Evolutionary conservation across 2,113 vertebrate species (phyloP).

Genomic region (Phalacrocorax pelagicus): DNA sequence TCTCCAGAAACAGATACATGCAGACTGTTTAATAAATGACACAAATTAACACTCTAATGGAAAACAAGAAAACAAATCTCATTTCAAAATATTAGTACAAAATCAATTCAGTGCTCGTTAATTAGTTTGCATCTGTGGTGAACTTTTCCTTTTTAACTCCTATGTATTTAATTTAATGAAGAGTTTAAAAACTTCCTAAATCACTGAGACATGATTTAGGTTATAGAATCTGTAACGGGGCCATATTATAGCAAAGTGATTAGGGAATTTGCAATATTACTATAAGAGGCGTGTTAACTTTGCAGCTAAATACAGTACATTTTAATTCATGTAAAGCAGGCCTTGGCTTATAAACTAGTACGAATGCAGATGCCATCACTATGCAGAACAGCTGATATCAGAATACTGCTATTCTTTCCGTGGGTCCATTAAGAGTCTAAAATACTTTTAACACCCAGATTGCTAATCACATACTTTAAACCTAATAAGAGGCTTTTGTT

Average conservation of each 20-base stretch:
- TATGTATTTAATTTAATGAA: neutral
- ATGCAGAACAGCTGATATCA: neutral
- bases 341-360: neutral
- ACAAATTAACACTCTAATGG: neutral
- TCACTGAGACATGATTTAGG: neutral
- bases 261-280: neutral
- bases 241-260: neutral
- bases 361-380: neutral
- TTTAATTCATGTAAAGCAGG: neutral
- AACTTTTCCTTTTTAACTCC: neutral
- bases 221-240: neutral
- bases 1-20: neutral
- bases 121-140: neutral
- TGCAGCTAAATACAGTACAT: neutral
- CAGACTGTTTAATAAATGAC: constrained; percentile 11
- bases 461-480: neutral
- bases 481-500: neutral
- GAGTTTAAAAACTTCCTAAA: neutral
- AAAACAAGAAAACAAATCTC: constrained; percentile 46
- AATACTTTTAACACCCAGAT: constrained; percentile 25
- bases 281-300: neutral
- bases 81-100: constrained; percentile 11
- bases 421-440: constrained; percentile 26
- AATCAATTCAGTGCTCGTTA: constrained; percentile 23
- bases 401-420: neutral